phyloP scores from a whole-genome alignment of 2,888 invertebrate genomes.

The Scelioninae gen. 1 region DNA sequence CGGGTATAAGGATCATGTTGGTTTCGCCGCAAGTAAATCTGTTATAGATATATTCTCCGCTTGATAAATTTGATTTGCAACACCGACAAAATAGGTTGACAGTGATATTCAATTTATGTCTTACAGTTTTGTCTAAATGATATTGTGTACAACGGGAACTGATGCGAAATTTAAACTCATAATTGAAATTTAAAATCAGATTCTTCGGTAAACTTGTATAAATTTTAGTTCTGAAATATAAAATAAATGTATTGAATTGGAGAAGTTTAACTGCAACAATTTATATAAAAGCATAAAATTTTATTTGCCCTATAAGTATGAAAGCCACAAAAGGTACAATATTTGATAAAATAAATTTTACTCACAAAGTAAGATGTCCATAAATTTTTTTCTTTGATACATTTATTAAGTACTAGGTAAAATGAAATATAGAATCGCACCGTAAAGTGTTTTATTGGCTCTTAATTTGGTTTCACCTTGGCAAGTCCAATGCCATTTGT shows the following conservation, averaged over 20 bases:
- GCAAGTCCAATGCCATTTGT: constrained; percentile 32
- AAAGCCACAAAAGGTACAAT: neutral
- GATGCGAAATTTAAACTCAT: constrained; percentile 15
- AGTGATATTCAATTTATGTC: constrained; percentile 10
- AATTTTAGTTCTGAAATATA: too few species aligned
- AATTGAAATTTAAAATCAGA: too few species aligned
- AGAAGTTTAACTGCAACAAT: too few species aligned
- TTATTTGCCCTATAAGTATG: too few species aligned
- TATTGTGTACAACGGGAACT: too few species aligned
- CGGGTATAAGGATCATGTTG: constrained; percentile 15
- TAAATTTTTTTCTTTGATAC: constrained; percentile 28
- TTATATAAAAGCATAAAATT: too few species aligned
- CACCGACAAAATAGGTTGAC: neutral
- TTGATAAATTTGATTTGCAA: constrained; percentile 39
- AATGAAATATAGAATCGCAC: constrained; percentile 28
- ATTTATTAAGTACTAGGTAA: constrained; percentile 26
- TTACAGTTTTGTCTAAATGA: constrained; percentile 11
- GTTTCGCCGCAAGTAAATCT: constrained; percentile 10
- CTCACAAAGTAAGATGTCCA: constrained; percentile 2
- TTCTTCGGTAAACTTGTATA: too few species aligned
- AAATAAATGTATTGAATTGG: too few species aligned
- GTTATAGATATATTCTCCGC: constrained; percentile 18
- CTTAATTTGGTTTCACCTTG: constrained; percentile 41
- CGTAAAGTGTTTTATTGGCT: constrained; percentile 36
- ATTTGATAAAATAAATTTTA: constrained; percentile 5